A percentile compares a stretch with the other conserved stretches of the same genome.
phyloP scores from a whole-genome alignment of 2,888 invertebrate genomes.

The Noctuana brunneofusca region DNA sequence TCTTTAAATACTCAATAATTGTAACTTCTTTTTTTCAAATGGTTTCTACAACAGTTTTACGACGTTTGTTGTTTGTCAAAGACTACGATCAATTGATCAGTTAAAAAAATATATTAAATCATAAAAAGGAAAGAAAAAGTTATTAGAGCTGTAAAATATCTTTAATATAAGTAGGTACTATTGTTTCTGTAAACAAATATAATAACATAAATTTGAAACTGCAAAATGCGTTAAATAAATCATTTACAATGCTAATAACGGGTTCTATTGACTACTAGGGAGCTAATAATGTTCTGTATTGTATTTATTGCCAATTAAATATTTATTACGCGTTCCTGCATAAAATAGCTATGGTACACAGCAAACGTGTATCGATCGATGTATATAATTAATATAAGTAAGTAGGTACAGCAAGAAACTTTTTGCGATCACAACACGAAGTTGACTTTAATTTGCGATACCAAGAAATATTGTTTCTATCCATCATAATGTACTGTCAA shows the following conservation, averaged over 20 bases:
- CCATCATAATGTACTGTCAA: conserved; percentile 3
- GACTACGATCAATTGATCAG: no score
- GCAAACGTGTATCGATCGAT: no score
- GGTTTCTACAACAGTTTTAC: no score
- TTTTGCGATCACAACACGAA: conserved; percentile 20
- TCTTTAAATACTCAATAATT: no score
- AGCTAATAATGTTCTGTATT: conserved; percentile 3
- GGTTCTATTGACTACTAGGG: conserved; percentile 1
- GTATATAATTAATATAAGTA: neutral
- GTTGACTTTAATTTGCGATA: conserved; percentile 19
- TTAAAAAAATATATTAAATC: no score
- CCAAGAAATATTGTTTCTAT: conserved; percentile 18
- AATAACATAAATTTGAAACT: neutral
- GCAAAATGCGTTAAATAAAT: neutral
- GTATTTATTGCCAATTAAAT: conserved; percentile 20
- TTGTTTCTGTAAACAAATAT: no score
- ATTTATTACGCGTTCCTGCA: conserved; percentile 24
- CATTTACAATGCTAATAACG: neutral
- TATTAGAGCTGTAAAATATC: no score
- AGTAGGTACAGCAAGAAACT: conserved; percentile 16
- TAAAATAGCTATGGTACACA: neutral
- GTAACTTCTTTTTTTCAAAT: no score
- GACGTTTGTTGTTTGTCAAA: no score
- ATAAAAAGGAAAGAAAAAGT: no score
- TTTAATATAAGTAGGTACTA: no score